These are phyloP conservation scores for Apogon talboti DNA, from an alignment of 2,797 vertebrate genomes.

Conservation along the genomic window DNA sequence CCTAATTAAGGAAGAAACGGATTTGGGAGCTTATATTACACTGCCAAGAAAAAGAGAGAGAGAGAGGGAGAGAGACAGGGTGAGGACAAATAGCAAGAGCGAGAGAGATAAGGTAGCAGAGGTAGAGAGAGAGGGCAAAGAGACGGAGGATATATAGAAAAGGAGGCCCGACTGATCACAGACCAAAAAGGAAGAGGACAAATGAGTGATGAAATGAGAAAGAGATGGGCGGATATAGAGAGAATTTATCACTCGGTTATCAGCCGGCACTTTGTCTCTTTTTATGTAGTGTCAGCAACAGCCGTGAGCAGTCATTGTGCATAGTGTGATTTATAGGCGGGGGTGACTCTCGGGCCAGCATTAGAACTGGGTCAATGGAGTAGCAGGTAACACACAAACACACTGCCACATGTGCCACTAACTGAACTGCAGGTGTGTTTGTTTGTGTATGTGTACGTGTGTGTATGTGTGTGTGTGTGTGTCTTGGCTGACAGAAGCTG, in stretches of 20 bases:
- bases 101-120: constrained; percentile 15
- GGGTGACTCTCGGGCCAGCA: constrained; percentile 35
- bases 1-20: constrained; percentile 52
- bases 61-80: neutral
- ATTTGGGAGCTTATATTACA: constrained; percentile 42
- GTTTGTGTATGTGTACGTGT: constrained; percentile 24
- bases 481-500: neutral
- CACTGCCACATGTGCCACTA: neutral
- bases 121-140: neutral
- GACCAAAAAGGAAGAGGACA: constrained; percentile 33
- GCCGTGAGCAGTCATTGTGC: constrained; percentile 44
- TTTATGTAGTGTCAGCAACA: constrained; percentile 62
- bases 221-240: constrained; percentile 44
- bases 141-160: constrained; percentile 30
- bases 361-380: constrained; percentile 62
- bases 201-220: constrained; percentile 58
- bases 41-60: constrained; percentile 4
- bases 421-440: neutral
- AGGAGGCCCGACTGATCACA: constrained; percentile 41
- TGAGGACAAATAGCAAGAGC: neutral
- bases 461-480: constrained; percentile 13
- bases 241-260: constrained; percentile 50
- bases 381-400: constrained; percentile 47
- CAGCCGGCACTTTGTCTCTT: constrained; percentile 62
- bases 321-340: constrained; percentile 59